phyloP scores from a whole-genome alignment of 2,888 invertebrate genomes.

The Standfussiana lucernea region DNA sequence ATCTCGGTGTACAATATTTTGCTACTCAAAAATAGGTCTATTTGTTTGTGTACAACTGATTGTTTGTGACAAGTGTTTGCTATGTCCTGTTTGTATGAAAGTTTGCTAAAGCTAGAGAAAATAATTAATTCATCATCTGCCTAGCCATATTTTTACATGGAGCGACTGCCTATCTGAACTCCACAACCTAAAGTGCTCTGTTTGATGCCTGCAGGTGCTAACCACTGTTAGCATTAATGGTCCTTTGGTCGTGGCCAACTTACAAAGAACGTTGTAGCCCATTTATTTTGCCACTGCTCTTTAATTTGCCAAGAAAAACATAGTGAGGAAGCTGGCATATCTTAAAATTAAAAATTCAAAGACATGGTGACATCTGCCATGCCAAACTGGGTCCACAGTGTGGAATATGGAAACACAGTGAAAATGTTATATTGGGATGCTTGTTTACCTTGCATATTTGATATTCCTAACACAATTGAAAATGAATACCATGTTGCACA shows the following conservation, averaged over 20 bases:
- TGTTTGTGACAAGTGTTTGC: not conserved
- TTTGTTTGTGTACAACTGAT: not conserved
- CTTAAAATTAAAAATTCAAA: no score
- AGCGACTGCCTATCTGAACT: no score
- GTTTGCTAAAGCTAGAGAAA: no score
- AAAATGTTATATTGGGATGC: no score
- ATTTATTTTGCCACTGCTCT: not conserved
- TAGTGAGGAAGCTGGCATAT: no score
- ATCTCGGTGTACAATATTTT: conserved; percentile 11
- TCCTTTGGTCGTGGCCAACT: not conserved
- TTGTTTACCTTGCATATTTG: no score
- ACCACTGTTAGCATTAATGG: not conserved
- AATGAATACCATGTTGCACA: not conserved
- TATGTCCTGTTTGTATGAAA: not conserved
- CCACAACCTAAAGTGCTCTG: not conserved
- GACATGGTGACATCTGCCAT: not conserved
- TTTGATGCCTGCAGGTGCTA: not conserved
- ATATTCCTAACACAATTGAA: not conserved
- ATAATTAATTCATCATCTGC: no score
- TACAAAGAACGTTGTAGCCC: not conserved
- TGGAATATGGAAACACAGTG: not conserved
- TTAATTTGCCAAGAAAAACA: not conserved
- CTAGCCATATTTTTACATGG: no score
- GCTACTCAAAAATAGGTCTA: not conserved
- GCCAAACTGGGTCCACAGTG: not conserved